Conservation (phyloP, 2,888 invertebrate genomes). For the Tipula unca region DNA sequence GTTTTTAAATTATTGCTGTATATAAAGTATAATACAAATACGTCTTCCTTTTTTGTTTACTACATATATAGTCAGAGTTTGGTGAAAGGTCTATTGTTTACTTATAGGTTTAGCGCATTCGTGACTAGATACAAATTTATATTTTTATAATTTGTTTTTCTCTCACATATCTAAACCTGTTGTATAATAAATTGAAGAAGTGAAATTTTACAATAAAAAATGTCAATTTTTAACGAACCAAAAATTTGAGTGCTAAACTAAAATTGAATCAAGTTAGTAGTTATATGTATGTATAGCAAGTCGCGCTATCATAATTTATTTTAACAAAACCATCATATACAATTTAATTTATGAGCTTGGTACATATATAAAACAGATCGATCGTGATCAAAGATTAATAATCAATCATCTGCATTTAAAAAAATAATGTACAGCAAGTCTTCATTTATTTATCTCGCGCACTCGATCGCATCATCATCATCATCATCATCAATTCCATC, state of each 20-base stretch:
- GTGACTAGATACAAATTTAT: background rate
- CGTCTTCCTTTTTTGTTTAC: background rate
- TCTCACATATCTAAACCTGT: background rate
- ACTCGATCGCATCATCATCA: background rate
- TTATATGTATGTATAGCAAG: background rate
- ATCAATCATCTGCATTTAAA: background rate
- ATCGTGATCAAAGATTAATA: background rate
- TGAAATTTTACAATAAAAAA: background rate
- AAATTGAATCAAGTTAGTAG: background rate
- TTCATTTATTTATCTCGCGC: background rate
- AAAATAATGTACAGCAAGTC: background rate
- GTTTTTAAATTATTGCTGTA: background rate
- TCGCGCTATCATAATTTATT: background rate
- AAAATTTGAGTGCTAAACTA: background rate
- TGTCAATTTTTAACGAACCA: background rate
- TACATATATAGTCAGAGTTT: background rate
- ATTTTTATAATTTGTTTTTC: background rate
- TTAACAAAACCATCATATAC: background rate
- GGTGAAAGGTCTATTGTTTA: background rate
- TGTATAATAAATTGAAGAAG: background rate
- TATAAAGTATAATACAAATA: background rate
- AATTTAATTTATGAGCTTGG: background rate
- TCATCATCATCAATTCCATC: background rate
- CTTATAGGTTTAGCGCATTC: background rate
- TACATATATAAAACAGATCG: conserved; percentile 1